phyloP scores from a whole-genome alignment of 2,797 vertebrate species.

The Echiichthys vipera region DNA sequence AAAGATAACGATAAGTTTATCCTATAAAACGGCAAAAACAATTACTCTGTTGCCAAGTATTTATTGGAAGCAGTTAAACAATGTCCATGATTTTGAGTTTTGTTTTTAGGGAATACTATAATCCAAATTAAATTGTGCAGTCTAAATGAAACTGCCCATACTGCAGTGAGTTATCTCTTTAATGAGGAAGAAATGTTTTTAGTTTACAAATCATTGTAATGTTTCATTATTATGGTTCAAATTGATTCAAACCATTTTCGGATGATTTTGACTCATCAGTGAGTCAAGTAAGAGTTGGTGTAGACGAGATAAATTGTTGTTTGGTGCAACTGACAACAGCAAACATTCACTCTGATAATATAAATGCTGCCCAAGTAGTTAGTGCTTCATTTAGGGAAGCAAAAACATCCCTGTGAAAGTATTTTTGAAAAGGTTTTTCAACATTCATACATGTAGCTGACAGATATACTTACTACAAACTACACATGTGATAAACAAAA shows the following conservation, averaged over 20 bases:
- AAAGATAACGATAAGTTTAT: background rate
- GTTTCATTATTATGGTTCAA: background rate
- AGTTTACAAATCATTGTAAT: background rate
- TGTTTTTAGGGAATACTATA: too few species aligned
- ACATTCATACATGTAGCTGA: background rate
- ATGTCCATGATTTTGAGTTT: background rate
- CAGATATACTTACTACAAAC: background rate
- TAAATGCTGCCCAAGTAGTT: background rate
- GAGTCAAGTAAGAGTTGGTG: too few species aligned
- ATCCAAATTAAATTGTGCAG: background rate
- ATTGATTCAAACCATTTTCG: background rate
- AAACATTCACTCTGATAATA: background rate
- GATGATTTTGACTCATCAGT: too few species aligned
- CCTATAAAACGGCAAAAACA: background rate
- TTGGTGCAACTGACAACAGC: too few species aligned
- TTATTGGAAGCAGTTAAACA: background rate
- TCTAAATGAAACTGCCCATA: background rate
- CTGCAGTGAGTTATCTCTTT: background rate
- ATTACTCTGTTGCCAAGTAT: background rate
- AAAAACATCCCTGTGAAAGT: background rate
- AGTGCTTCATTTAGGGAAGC: background rate
- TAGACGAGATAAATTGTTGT: too few species aligned
- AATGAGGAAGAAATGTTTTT: background rate
- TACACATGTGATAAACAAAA: background rate
- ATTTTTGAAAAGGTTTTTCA: background rate